A percentile compares a stretch with the other conserved stretches of the same genome.
Evolutionary conservation across 1,140 invertebrate species (phyloP).

Genomic region (Hestina assimilis): DNA sequence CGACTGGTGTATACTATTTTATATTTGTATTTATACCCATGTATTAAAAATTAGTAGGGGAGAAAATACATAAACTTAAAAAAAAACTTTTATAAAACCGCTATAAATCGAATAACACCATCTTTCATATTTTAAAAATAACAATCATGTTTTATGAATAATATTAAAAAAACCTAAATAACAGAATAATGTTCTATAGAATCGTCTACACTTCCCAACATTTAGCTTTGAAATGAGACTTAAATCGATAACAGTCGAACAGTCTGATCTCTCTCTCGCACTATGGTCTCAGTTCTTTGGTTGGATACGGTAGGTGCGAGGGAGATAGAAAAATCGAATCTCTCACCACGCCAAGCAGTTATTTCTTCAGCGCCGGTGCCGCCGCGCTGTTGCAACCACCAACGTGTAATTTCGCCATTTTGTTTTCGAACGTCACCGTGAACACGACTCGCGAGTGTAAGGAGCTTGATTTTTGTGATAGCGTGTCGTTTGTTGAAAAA

Average conservation of each 20-base stretch:
- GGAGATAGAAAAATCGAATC: conserved; percentile 1
- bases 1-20: too few relatives aligned
- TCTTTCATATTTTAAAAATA: too few relatives aligned
- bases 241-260: conserved; percentile 8
- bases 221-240: conserved; percentile 3
- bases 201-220: background rate
- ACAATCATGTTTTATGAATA: too few relatives aligned
- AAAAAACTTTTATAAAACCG: too few relatives aligned
- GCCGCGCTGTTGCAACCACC: too few relatives aligned
- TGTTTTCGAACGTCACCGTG: conserved; percentile 46
- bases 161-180: too few relatives aligned
- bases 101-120: too few relatives aligned
- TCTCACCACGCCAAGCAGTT: background rate
- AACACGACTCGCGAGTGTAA: conserved; percentile 30
- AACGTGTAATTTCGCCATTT: conserved; percentile 46
- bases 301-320: background rate
- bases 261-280: background rate
- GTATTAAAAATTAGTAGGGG: too few relatives aligned
- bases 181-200: background rate
- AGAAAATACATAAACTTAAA: too few relatives aligned
- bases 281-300: background rate
- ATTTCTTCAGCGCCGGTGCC: conserved; percentile 7
- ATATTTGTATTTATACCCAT: too few relatives aligned
- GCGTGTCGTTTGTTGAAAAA: background rate
- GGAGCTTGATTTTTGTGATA: conserved; percentile 2